Evolutionary conservation across 2,797 vertebrate genomes (phyloP), one percentile per base, ranked within the genome.

Genomic region (Sarcoramphus papa): DNA sequence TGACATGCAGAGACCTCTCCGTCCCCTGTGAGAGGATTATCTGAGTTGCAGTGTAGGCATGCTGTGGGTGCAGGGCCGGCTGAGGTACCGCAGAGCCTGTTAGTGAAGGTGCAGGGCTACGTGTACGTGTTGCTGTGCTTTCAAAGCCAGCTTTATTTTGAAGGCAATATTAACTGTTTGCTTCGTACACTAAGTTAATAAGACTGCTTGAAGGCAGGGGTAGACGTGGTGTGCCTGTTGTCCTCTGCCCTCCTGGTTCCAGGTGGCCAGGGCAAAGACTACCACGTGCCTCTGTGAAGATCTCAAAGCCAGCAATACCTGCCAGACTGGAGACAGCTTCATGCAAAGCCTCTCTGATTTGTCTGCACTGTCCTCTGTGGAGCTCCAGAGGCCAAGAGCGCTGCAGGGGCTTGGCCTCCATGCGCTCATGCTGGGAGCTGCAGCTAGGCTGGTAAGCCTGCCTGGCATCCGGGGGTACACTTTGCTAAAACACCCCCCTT

Each of bases 131-230:
- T 33, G 37, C 78, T 63, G 51, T 28, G 40, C 63, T 68, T 59
- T 78, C 48, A 40, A 45, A 91, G 53, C 22, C 65, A 37, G 20
- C 57, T 82, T 91, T 48, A 18, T 30, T 56, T 54, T 64, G 45
- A 43, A 67, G 62, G 43, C 27, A 8, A 3, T 24, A 15, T 12
- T 60, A 37, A 57, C 51, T 11, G 12, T 43, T 74, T 41, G 37
- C 59, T 79, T 35, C 1, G 1, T 35, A 59, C 2, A 0, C 16
- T 7, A 0, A 22, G 35, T n/a, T 33, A 48, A 9, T 74, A 50
- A 63, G 27, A 15, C n/a, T 78, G 47, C 31, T 35, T 30, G 43
- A 62, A 25, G 18, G n/a, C 9, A 22, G 27, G 33, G 7, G 1
- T n/a, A 41, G 63, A 56, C 18, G 20, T 70, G 37, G 15, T 60